These are phyloP conservation scores for Talpa occidentalis DNA, from an alignment of 2,113 vertebrate species.

Conservation along the genomic window DNA sequence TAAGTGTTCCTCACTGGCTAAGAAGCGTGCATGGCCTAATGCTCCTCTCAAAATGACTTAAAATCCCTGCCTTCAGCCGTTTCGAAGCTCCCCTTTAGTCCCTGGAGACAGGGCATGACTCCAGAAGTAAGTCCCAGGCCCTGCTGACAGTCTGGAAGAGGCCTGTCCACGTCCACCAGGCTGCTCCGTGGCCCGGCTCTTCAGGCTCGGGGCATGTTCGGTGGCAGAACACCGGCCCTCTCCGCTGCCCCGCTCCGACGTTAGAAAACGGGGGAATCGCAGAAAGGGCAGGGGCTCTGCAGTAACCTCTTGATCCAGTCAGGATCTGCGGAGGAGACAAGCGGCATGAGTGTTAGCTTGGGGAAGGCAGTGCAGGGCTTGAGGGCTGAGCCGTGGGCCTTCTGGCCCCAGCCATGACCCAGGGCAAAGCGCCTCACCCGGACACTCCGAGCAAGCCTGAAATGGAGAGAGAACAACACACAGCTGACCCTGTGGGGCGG, in stretches of 20 bases:
- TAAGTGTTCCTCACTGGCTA: background rate
- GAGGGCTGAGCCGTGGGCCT: no score
- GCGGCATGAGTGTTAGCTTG: background rate
- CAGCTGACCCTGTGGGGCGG: no score
- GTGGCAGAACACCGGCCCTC: background rate
- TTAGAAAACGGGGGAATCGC: constrained; percentile 96
- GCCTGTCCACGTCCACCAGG: no score
- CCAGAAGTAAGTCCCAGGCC: background rate
- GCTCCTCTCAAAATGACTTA: background rate
- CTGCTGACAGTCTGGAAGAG: no score
- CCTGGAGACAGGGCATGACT: background rate
- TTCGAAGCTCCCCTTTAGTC: background rate
- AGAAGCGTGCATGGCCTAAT: background rate
- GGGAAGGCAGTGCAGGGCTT: background rate
- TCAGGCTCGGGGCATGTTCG: background rate
- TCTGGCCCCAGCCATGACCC: background rate
- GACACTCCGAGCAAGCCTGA: accelerated
- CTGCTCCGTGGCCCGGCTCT: background rate
- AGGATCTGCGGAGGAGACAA: constrained; percentile 90
- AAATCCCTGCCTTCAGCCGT: background rate
- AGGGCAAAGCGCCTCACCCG: background rate
- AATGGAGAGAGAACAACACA: no score
- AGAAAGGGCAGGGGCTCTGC: constrained; percentile 94
- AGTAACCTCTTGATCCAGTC: constrained; percentile 97
- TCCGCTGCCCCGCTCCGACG: background rate